These are phyloP conservation scores for Strongylocentrotus purpuratus DNA, from an alignment of 35 echinoderm and acorn worm species.

Conservation along the genomic window DNA sequence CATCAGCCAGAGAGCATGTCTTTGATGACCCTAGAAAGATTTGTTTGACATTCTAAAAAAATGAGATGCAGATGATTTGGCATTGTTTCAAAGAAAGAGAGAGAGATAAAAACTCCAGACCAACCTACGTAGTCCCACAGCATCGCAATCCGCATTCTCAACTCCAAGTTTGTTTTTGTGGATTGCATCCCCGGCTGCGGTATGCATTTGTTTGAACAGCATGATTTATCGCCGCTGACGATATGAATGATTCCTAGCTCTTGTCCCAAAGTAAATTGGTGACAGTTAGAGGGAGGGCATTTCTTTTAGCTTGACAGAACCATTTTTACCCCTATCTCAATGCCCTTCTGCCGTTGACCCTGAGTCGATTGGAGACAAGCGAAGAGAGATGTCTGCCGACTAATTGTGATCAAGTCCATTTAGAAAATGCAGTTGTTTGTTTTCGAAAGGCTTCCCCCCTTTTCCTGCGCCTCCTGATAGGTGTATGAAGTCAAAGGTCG, in stretches of 20 bases:
- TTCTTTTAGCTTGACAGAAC: background rate
- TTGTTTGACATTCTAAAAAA: constrained; percentile 1
- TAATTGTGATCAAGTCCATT: constrained; percentile 12
- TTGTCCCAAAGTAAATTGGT: background rate
- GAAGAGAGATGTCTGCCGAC: background rate
- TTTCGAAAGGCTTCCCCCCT: background rate
- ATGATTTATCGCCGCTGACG: background rate
- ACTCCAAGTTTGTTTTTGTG: background rate
- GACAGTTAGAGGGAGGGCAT: background rate
- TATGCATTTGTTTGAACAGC: background rate
- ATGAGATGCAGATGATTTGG: background rate
- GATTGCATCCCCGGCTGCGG: background rate
- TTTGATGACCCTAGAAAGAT: background rate
- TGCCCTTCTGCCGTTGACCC: background rate
- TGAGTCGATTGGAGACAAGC: background rate
- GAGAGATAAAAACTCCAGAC: background rate
- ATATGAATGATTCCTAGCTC: background rate
- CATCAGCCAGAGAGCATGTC: background rate
- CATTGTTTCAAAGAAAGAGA: background rate
- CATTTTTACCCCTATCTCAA: background rate
- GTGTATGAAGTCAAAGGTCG: constrained; percentile 10
- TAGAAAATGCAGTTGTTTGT: background rate
- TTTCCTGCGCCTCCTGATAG: background rate
- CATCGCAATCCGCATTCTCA: background rate
- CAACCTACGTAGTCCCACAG: background rate